phyloP scores from a whole-genome alignment of 37 sponge, comb jelly and placozoan genomes.

The Tethya wilhelma region DNA sequence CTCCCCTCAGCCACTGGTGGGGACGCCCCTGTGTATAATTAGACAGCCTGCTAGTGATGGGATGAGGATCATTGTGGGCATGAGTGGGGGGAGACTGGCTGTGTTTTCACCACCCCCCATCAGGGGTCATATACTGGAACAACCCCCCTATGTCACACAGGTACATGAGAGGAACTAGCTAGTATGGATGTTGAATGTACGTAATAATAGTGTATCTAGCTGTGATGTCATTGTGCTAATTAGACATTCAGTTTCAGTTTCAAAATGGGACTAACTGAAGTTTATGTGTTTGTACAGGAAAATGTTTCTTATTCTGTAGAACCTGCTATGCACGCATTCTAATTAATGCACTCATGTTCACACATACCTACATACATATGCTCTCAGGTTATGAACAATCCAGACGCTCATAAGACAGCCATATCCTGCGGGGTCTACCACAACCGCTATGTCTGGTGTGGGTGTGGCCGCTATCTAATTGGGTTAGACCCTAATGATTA shows the following conservation, averaged over 20 bases:
- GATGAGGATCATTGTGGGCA: constrained; percentile 37
- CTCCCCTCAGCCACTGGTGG: constrained; percentile 10
- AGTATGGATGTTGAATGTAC: not conserved
- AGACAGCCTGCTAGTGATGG: not conserved
- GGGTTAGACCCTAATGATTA: constrained; percentile 31
- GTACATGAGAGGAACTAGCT: not conserved
- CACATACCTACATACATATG: too few species aligned
- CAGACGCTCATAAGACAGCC: constrained; percentile 6
- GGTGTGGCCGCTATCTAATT: constrained; percentile 65
- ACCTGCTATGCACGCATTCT: not conserved
- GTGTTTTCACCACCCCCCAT: constrained; percentile 9
- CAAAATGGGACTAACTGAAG: too few species aligned
- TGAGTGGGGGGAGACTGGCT: constrained; percentile 35
- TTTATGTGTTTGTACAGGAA: not conserved
- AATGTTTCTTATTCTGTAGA: not conserved
- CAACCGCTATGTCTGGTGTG: constrained; percentile 46
- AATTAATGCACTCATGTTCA: not conserved
- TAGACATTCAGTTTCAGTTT: too few species aligned
- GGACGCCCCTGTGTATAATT: constrained; percentile 38
- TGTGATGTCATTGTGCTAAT: too few species aligned
- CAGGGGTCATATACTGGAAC: constrained; percentile 25
- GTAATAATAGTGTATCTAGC: too few species aligned
- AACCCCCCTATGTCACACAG: constrained; percentile 25
- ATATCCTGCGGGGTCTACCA: constrained; percentile 43
- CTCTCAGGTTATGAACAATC: constrained; percentile 21